A percentile compares a stretch with the other conserved stretches of the same genome.
Evolutionary conservation across 2,888 invertebrate species (phyloP).

Genomic region (Apamea epomidion): DNA sequence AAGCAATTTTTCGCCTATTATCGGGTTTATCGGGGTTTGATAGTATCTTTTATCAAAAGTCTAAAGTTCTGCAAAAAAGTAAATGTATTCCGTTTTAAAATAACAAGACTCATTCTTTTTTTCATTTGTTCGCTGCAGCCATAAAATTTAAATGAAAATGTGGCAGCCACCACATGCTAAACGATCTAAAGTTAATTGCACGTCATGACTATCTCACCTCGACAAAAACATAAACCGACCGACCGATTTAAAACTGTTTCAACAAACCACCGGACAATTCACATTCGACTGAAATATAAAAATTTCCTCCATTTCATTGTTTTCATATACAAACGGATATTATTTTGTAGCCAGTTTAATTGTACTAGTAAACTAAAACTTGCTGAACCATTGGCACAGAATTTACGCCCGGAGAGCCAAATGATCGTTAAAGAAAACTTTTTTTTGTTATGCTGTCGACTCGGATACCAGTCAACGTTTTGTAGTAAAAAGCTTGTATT

Average conservation of each 20-base stretch:
- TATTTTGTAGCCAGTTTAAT: conserved; percentile 45
- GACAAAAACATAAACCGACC: conserved; percentile 19
- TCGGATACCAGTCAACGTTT: conserved; percentile 9
- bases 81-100: neutral
- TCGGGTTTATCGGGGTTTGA: neutral
- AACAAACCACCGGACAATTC: conserved; percentile 19
- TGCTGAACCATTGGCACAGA: conserved; percentile 38
- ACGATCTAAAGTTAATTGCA: conserved; percentile 41
- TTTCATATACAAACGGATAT: conserved; percentile 36
- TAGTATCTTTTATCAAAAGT: conserved; percentile 10
- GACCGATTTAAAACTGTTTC: conserved; percentile 34
- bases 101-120: neutral
- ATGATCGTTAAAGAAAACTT: conserved; percentile 33
- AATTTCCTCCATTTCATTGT: conserved; percentile 34
- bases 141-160: conserved; percentile 27
- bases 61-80: neutral
- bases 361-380: conserved; percentile 52
- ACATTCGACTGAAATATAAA: conserved; percentile 19
- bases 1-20: conserved; percentile 11
- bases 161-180: conserved; percentile 15
- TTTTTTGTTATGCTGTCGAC: conserved; percentile 15
- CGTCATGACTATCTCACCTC: conserved; percentile 30
- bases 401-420: conserved; percentile 46
- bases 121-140: neutral
- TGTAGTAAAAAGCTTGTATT: neutral